These are phyloP conservation scores for Gymnothorax javanicus DNA, from an alignment of 2,797 vertebrate species.

Conservation along the genomic window DNA sequence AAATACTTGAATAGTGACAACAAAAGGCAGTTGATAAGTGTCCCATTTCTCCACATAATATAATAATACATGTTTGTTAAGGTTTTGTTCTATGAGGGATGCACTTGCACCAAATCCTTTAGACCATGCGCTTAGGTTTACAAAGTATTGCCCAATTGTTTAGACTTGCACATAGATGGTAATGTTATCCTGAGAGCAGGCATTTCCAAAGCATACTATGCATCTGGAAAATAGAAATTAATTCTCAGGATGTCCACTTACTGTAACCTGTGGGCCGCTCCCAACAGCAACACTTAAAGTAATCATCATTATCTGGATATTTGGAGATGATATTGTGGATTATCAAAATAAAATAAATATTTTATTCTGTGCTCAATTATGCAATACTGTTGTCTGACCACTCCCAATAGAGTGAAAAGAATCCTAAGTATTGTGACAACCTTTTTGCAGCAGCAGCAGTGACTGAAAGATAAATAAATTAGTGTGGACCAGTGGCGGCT, in stretches of 20 bases:
- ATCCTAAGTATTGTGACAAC: constrained; percentile 54
- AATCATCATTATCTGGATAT: neutral
- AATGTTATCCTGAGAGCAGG: too few species aligned
- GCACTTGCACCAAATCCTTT: too few species aligned
- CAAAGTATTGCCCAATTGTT: too few species aligned
- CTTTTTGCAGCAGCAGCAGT: constrained; percentile 36
- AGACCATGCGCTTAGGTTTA: too few species aligned
- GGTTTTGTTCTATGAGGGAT: too few species aligned
- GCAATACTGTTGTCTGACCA: neutral
- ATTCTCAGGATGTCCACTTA: too few species aligned
- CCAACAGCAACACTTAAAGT: neutral
- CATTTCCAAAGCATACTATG: too few species aligned
- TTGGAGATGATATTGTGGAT: neutral
- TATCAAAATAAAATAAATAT: neutral
- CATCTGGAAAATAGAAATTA: too few species aligned
- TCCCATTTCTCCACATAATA: neutral
- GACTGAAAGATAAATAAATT: constrained; percentile 49
- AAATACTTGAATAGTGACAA: neutral
- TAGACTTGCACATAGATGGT: too few species aligned
- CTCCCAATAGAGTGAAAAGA: constrained; percentile 51
- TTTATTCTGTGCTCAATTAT: neutral
- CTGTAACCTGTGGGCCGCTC: neutral
- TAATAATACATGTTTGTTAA: neutral
- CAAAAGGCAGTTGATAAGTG: too few species aligned
- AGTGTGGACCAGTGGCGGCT: too few species aligned